Base-by-base conservation (phyloP, 2,797 vertebrate genomes). In the Malacoraja senta region DNA sequence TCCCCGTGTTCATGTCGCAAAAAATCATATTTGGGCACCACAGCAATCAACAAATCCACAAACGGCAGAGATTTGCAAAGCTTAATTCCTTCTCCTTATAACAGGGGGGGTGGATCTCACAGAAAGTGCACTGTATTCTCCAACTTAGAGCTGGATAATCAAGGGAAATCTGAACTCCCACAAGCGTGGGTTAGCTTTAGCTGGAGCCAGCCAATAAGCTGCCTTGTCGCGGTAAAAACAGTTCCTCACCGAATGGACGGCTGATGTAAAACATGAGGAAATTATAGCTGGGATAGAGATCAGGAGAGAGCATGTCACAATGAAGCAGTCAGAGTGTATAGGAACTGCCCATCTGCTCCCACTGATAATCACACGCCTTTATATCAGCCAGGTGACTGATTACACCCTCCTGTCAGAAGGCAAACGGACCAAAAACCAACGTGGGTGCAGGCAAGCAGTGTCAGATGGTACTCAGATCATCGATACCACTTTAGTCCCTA, bases 1-100 rank as follows among this genome's bases (percentile, higher is more conserved):
- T 94, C 93, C 94, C 94, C 0, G 94, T 88, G 94, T 96, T 97
- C 97, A 98, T 97, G 96, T 94, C 61, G 95, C 90, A 95, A 96
- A 94, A 94, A 95, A 95, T 97, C 97, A 98, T 97, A 96, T 96
- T 96, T 96, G 65, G 0, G 71, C 71, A 53, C 90, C 24, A 92
- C 90, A 29, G 90, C 13, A n/a, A 74, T 53, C 26, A 53, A 58
- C 68, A 92, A 74, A 58, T 92, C 90, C 90, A 76, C 90, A 92
- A 24, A n/a, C 6, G 71, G 21, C 24, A 92, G 68, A n/a, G 21
- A 76, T 38, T 92, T 53, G 90, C 71, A 76, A 76, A 92, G 90
- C 90, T 53, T 74, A 92, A 76, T 44, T 58, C 71, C 38, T 92
- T 58, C 90, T 68, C 19, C n/a, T 32, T 91, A 71, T 7, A 74